Base-by-base conservation (phyloP, 2,888 invertebrate species). In the Brassicogethes aeneus region DNA sequence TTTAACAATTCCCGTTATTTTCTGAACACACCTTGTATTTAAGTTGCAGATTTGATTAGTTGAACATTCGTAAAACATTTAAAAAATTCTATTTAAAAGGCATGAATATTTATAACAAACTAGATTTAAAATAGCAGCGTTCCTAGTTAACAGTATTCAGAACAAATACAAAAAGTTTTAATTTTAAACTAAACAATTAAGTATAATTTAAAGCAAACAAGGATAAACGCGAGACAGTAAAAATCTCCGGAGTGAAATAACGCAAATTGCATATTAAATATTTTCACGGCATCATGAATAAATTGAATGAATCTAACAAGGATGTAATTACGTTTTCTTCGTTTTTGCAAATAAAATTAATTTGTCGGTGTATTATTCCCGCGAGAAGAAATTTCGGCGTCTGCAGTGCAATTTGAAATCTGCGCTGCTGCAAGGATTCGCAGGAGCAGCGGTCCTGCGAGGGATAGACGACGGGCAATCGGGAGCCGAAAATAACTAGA, bases 401-500 rank as follows among this genome's bases (percentile, higher is more conserved):
- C 39, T 15, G 32, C 34, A 16, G 16, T 45, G 37, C 43, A 44
- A 52, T 55, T 55, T 47, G 45, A 55, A 58, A 58, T 60, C 57
- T 51, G 50, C 54, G 56, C 50, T 52, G 33, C 44, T 41, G 42
- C n/a, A n/a, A n/a, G n/a, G n/a, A n/a, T n/a, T n/a, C n/a, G n/a
- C n/a, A n/a, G n/a, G n/a, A n/a, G n/a, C n/a, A n/a, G n/a, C n/a
- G 44, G 46, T 55, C 57, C 57, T 48, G 37, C 38, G 57, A 52
- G 56, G 57, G 50, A 54, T 55, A 48, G 42, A 23, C 47, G n/a
- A n/a, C n/a, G 46, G 50, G 57, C 58, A 57, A 59, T 61, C 56
- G 55, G 57, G 50, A 56, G 59, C 49, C 57, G 56, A 56, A 61
- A 61, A 60, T 60, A 57, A 57, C 57, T 53, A 50, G 59, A 57